Percentiles rank a stretch among this genome's conserved stretches.
phyloP scores from a whole-genome alignment of 2,888 invertebrate species.

The Ennomos fuscantarius region DNA sequence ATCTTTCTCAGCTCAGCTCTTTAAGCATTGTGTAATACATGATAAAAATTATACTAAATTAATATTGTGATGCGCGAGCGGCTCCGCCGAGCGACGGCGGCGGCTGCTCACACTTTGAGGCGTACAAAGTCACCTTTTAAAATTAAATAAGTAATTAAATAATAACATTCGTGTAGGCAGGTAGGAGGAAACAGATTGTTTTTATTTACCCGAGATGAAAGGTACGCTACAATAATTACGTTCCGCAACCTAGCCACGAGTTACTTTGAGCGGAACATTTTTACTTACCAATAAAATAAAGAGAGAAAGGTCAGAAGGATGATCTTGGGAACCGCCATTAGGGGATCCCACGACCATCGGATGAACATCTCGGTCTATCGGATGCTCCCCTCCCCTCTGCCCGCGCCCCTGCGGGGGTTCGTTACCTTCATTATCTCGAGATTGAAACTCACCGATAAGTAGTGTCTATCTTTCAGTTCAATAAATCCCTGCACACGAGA shows the following conservation, averaged over 20 bases:
- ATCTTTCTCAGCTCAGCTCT: no score
- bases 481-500: neutral
- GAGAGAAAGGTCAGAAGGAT: slow-evolving; percentile 2
- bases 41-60: no score
- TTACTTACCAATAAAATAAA: neutral
- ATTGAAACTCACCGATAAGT: neutral
- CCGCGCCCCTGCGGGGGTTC: neutral
- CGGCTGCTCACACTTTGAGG: no score
- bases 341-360: neutral
- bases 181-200: slow-evolving; percentile 1
- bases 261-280: slow-evolving; percentile 1
- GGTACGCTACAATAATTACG: slow-evolving; percentile 6
- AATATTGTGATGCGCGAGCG: no score
- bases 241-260: slow-evolving; percentile 3
- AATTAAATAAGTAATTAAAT: slow-evolving; percentile 1
- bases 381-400: neutral
- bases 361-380: neutral
- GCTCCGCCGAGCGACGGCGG: no score
- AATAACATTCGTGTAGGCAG: neutral
- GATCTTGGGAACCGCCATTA: slow-evolving; percentile 1
- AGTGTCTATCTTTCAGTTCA: neutral
- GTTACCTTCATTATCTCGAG: no score
- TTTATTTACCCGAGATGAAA: slow-evolving; percentile 8
- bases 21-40: no score
- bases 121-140: neutral